Evolutionary conservation across 2,797 vertebrate species (phyloP), one percentile per base, ranked within the genome.

Genomic region (Sebastes minor): DNA sequence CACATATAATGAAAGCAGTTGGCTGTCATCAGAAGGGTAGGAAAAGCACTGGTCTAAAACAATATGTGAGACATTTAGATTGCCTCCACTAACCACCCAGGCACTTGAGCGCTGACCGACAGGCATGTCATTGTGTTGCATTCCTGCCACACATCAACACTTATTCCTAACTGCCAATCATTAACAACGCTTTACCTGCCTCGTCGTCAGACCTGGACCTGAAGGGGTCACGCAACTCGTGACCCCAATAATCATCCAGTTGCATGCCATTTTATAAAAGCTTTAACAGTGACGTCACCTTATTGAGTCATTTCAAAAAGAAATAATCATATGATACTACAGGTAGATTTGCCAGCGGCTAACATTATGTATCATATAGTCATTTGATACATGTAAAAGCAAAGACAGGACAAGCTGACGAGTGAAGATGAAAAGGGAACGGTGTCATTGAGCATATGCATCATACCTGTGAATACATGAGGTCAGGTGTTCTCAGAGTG

Each of bases 121-220:
- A 69, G 56, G 64, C 76, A 61, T 52, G 70, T 53, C 72, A 78
- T 76, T 81, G 75, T 80, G 73, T 32, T 86, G 79, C 84, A 88
- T 90, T 91, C 84, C 82, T 86, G 76, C 42, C 66, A 75, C 84
- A 88, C 76, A 82, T 89, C 81, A 79, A 49, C 64, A 79, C 82
- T 89, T 85, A 80, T 86, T 85, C 77, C 76, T 81, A 88, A 82
- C 79, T 78, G 87, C 76, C 63, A 80, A 82, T 87, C 75, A 90
- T 90, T 87, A 88, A 91, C 66, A 59, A 55, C 16, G 27, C 70
- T 75, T 86, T 84, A 89, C 69, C 82, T 88, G 70, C 69, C 86
- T 32, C n/a, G 1, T 32, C 27, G 2, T 84, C 80, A 87, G 80
- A 81, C 63, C 65, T 16, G 62, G 38, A 90, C 81, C 84, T 71